Base-by-base conservation (phyloP, 2,797 vertebrate genomes). In the Enoplosus armatus region DNA sequence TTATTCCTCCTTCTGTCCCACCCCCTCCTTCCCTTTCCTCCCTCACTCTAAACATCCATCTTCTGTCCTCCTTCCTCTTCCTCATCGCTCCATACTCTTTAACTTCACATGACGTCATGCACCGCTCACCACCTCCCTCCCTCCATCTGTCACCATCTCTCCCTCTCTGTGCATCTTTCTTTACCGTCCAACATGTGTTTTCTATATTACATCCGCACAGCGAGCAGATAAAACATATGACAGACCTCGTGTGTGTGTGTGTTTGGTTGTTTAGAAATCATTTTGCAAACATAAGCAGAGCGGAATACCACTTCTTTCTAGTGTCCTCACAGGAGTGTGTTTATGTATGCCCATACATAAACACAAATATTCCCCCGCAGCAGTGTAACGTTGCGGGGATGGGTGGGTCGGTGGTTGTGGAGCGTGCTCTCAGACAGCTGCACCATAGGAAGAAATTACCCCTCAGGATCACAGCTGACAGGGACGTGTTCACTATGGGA, bases 71-170 rank as follows among this genome's bases (percentile, higher is more conserved):
- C 71, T 22, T 64, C 62, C 37, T 65, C 66, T 48, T 75, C 63
- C 58, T 75, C 67, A 22, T 71, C 58, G 26, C 67, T 70, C 68
- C 69, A 18, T 80, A 27, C 65, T 58, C 50, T 69, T 79, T 20
- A 81, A 65, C 75, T 82, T 75, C 65, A 29, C 79, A 54, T 75
- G 78, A 75, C 10, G 5, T 76, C 77, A 82, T 18, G 22, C 18
- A 7, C 47, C 62, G 8, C 82, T 82, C 73, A 14, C 20, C 71
- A 29, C 87, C 80, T 73, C 78, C 54, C 62, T 54, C 76, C 6
- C 22, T 43, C 87, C 86, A 85, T 86, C 90, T 90, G 87, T 89
- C 86, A 75, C 61, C 1, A 7, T 51, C 5, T 56, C 70, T 48
- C 54, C 39, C 27, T 75, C 66, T 37, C 24, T 47, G 1, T 37